phyloP scores from a whole-genome alignment of 2,888 invertebrate species.

The Cheilosia vernalis region DNA sequence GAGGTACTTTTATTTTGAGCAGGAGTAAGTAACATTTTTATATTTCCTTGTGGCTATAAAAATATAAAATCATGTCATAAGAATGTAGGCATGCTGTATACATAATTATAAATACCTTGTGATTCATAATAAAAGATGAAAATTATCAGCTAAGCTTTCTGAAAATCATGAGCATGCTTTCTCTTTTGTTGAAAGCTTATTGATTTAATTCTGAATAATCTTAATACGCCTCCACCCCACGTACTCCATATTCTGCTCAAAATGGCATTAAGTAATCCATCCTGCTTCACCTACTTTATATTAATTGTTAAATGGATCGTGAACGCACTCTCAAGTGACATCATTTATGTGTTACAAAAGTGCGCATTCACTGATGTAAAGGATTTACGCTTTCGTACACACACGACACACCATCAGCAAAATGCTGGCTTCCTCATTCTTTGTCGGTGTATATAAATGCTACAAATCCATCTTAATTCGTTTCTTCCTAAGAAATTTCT shows the following conservation, averaged over 20 bases:
- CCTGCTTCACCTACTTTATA: constrained; percentile 53
- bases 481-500: constrained; percentile 46
- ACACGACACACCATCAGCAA: constrained; percentile 44
- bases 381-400: constrained; percentile 53
- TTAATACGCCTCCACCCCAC: constrained; percentile 16
- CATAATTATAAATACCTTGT: not conserved
- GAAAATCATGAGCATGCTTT: constrained; percentile 24
- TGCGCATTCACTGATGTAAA: constrained; percentile 54
- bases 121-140: constrained; percentile 2
- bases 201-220: constrained; percentile 49
- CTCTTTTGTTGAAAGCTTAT: constrained; percentile 35
- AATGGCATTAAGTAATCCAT: constrained; percentile 53
- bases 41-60: too few relatives aligned
- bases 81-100: not conserved
- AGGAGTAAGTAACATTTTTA: too few relatives aligned
- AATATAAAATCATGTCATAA: too few relatives aligned
- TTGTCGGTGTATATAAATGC: constrained; percentile 16
- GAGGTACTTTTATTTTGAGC: too few relatives aligned
- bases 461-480: constrained; percentile 38
- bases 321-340: constrained; percentile 59
- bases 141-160: constrained; percentile 15
- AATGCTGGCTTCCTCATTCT: constrained; percentile 14
- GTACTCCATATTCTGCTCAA: constrained; percentile 24
- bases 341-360: constrained; percentile 59
- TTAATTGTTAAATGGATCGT: constrained; percentile 67